These are phyloP conservation scores for Drosophila borborema DNA, from an alignment of 2,888 invertebrate species.

Conservation along the genomic window DNA sequence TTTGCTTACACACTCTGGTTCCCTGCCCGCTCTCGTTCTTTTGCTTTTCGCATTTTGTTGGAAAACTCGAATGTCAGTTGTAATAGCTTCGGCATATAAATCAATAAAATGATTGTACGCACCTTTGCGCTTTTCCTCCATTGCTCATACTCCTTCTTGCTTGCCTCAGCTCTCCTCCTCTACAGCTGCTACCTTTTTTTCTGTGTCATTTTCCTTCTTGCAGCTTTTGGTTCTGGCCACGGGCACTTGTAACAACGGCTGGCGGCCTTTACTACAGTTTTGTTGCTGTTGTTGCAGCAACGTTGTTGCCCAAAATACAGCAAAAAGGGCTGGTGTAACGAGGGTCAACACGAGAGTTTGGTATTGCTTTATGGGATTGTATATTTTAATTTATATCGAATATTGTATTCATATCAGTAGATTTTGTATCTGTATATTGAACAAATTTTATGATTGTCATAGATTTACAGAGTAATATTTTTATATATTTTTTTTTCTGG, in stretches of 20 bases:
- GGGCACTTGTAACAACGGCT: constrained; percentile 66
- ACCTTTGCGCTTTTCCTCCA: constrained; percentile 65
- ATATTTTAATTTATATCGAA: too few species aligned
- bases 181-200: constrained; percentile 38
- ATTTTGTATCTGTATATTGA: too few species aligned
- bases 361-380: too few species aligned
- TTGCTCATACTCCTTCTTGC: background rate
- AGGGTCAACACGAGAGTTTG: constrained; percentile 20
- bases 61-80: constrained; percentile 82
- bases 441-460: too few species aligned
- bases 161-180: background rate
- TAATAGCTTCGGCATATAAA: constrained; percentile 84
- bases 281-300: constrained; percentile 46
- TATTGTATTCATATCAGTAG: too few species aligned
- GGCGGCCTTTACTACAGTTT: constrained; percentile 48
- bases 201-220: constrained; percentile 47
- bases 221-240: constrained; percentile 58
- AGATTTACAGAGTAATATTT: too few species aligned
- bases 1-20: too few species aligned
- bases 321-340: constrained; percentile 49
- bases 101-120: constrained; percentile 83
- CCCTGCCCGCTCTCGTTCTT: background rate
- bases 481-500: too few species aligned
- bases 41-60: constrained; percentile 61
- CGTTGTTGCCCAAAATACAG: constrained; percentile 43